phyloP scores from a whole-genome alignment of 2,797 vertebrate genomes.

The Phataginus tricuspis region DNA sequence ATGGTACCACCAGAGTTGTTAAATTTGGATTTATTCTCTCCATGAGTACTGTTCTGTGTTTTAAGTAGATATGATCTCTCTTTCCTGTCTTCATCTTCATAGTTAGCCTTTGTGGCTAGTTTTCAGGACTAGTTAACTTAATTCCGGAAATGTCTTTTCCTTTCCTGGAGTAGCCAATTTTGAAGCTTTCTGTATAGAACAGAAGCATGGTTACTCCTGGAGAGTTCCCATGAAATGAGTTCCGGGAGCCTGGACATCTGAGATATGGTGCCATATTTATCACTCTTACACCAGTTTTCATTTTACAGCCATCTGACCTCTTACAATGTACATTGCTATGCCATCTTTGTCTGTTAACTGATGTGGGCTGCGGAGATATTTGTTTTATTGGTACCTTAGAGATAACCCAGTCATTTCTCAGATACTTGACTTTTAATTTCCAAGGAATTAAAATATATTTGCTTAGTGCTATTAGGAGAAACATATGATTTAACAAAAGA shows the following conservation, averaged over 20 bases:
- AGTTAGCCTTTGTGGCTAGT: neutral
- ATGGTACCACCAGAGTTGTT: neutral
- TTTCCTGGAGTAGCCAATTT: neutral
- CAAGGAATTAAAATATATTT: conserved; percentile 41
- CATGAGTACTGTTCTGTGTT: neutral
- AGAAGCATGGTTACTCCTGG: neutral
- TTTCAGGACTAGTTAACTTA: conserved; percentile 19
- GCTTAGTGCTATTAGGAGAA: conserved; percentile 29
- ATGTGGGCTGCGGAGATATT: neutral
- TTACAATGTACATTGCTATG: neutral
- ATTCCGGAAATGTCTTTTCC: conserved; percentile 33
- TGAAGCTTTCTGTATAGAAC: neutral
- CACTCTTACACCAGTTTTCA: neutral
- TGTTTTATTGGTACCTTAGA: conserved; percentile 20
- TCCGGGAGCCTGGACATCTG: neutral
- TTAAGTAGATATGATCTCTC: neutral
- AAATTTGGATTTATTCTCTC: neutral
- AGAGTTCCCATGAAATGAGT: neutral
- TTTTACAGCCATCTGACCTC: neutral
- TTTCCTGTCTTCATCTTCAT: neutral
- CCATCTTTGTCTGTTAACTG: neutral
- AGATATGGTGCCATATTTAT: neutral
- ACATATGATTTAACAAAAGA: neutral
- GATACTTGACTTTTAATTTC: conserved; percentile 13
- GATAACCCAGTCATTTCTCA: neutral